Base-by-base conservation (phyloP, 2,797 vertebrate species). In the Eulemur rubriventer region DNA sequence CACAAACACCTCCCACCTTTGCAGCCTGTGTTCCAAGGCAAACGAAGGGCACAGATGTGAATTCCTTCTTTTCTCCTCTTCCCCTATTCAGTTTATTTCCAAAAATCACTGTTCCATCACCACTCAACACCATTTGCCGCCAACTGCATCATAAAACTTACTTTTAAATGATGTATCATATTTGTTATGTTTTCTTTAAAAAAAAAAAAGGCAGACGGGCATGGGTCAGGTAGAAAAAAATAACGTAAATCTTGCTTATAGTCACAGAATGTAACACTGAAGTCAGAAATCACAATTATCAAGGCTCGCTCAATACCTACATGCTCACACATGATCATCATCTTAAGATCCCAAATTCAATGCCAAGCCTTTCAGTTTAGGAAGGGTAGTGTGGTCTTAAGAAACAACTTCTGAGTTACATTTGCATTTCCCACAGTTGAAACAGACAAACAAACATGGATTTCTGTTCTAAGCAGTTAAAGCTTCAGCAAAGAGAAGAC, bases 31-130 rank as follows among this genome's bases (percentile, higher is more conserved):
- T 69, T 59, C n/a, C 83, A 41, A 12, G 0, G 65, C 85, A 96
- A 96, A 94, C 1, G 28, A 26, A 75, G 63, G 67, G 50, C n/a
- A 48, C 81, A 82, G 76, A 75, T 0, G 24, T 81, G 91, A 93
- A 79, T 28, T 24, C 50, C 86, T 86, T 59, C 92, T 94, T 90
- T 75, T 93, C 55, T 87, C 80, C 38, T 91, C 61, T 87, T 86
- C 38, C 8, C 69, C 84, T 52, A 24, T n/a, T 79, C 4, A 14
- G 87, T 95, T 96, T 85, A 73, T 87, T 97, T 96, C 95, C 91
- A 90, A 61, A 91, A 95, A 30, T 18, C 67, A 76, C 35, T 55
- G 61, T 11, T 96, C 93, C 78, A 14, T 73, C 1, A 46, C 76
- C 91, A 46, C 78, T 52, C 78, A 96, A 93, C 35, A 86, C 82